Percentiles rank a stretch among this genome's conserved stretches.
These are phyloP conservation scores for Clarias pachynema DNA, from an alignment of 2,797 vertebrate genomes.

Conservation along the genomic window DNA sequence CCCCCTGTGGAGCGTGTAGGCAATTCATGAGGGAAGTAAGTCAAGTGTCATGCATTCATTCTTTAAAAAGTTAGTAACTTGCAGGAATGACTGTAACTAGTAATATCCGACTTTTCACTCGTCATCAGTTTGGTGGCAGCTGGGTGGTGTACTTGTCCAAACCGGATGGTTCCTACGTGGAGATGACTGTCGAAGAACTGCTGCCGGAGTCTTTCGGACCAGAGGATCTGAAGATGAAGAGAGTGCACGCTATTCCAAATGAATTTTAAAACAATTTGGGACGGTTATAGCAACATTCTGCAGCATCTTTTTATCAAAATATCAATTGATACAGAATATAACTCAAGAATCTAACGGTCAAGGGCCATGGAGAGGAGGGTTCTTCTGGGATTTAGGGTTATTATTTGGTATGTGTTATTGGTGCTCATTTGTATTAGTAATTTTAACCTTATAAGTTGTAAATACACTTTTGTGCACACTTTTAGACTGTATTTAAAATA, in stretches of 20 bases:
- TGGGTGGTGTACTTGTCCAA: constrained; percentile 87
- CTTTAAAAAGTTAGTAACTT: not conserved
- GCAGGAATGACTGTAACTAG: not conserved
- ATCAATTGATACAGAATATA: too few relatives aligned
- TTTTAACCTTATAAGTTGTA: not conserved
- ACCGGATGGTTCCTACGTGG: constrained; percentile 72
- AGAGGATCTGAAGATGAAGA: constrained; percentile 73
- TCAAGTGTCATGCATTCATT: not conserved
- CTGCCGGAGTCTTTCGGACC: constrained; percentile 89
- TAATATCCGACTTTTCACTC: not conserved
- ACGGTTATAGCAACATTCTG: not conserved
- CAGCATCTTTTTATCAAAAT: not conserved
- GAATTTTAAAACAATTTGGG: constrained; percentile 10
- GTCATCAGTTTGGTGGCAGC: constrained; percentile 80
- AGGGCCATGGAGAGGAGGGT: not conserved
- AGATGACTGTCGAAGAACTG: constrained; percentile 80
- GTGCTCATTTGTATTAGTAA: not conserved
- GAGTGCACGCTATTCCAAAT: constrained; percentile 56
- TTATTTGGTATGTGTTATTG: not conserved
- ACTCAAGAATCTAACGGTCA: not conserved
- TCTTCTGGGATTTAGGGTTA: not conserved
- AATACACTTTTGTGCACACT: not conserved
- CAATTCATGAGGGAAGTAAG: constrained; percentile 94
- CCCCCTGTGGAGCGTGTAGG: constrained; percentile 89
- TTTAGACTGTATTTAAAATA: not conserved